Evolutionary conservation across 2,888 invertebrate genomes (phyloP), one percentile per base, ranked within the genome.

Genomic region (Lasioglossum lativentre): DNA sequence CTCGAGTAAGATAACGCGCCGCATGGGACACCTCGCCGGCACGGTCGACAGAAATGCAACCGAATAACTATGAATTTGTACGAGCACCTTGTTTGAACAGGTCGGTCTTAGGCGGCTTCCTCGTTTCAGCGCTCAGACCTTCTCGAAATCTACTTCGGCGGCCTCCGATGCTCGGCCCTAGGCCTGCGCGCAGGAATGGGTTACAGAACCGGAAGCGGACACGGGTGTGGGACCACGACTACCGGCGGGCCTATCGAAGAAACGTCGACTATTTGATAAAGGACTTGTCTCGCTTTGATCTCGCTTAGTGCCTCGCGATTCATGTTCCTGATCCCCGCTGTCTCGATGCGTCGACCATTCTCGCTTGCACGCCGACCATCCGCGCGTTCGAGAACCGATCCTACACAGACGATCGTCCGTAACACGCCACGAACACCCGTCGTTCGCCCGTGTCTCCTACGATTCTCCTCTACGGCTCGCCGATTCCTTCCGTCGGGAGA

Each of bases 261-360:
- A 86, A 86, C 80, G 75, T 80, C 68, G 47, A 75, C 68, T 89
- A 85, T 91, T 88, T 91, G 88, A 86, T 90, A 91, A 76, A 75
- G 87, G 86, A 85, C 78, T 80, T 38, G 83, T 78, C 63, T 78
- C 73, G 34, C 30, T 42, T 27, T 45, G 73, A 16, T 38, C n/a
- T 34, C 63, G 66, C 74, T 81, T 86, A 89, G 89, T 87, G 90
- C 85, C 87, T 90, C 89, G 89, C 79, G 82, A 80, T 52, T 52
- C 30, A 14, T 34, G 52, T 23, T 63, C 16, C 70, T 12, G 63
- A 59, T 66, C 75, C 56, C 72, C 76, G 52, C 34, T 80, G 70
- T 63, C 19, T 47, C 80, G 27, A 59, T 27, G 68, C 23, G 72
- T 68, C 73, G 52, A 79, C 14, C 59, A 19, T 34, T 14, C 42